These are phyloP conservation scores for Enteromius anoplus DNA, from an alignment of 2,797 vertebrate species.

Conservation along the genomic window DNA sequence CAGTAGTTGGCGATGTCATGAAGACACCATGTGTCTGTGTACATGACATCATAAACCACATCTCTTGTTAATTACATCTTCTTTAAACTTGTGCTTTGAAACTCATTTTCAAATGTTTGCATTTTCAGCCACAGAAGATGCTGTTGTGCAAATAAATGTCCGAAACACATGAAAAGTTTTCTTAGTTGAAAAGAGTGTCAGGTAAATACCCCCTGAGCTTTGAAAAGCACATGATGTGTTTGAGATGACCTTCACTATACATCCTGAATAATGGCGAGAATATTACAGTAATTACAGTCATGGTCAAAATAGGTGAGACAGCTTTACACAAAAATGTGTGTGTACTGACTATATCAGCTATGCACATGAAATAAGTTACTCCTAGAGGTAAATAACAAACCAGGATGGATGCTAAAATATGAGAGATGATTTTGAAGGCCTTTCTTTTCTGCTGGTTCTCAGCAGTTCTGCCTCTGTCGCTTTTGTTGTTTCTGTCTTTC, in stretches of 20 bases:
- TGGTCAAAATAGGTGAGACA: not conserved
- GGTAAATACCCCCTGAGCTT: not conserved
- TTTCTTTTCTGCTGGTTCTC: constrained; percentile 53
- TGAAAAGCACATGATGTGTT: not conserved
- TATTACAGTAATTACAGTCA: not conserved
- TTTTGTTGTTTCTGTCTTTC: not conserved
- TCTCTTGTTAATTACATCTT: not conserved
- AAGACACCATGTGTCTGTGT: not conserved
- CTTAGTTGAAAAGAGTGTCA: not conserved
- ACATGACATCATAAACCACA: not conserved
- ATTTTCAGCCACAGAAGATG: not conserved
- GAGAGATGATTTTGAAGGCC: constrained; percentile 45
- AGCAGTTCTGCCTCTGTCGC: not conserved
- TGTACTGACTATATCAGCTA: not conserved
- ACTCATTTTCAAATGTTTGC: not conserved
- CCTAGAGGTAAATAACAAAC: constrained; percentile 19
- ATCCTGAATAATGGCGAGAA: constrained; percentile 24
- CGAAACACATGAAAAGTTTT: not conserved
- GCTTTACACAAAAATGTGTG: not conserved
- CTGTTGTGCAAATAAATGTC: not conserved
- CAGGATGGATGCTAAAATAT: constrained; percentile 11
- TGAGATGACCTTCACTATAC: constrained; percentile 32
- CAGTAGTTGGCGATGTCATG: not conserved
- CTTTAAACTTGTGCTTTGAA: not conserved
- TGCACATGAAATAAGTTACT: not conserved